Conservation (phyloP, 2,113 vertebrate species). For the Indicator maculatus region DNA sequence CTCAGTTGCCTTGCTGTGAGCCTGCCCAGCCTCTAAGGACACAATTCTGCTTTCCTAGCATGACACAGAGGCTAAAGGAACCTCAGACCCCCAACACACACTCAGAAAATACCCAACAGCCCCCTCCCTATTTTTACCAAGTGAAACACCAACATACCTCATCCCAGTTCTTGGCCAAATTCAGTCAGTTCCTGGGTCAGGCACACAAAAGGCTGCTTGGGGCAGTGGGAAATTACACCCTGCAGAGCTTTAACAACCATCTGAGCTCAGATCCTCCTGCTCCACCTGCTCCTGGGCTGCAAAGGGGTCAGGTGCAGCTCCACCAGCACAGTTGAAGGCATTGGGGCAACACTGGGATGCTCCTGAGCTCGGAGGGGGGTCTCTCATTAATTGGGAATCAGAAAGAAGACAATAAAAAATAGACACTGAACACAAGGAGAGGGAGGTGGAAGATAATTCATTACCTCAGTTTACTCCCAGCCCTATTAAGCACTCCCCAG, state of each 20-base stretch:
- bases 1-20: background rate
- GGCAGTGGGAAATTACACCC: background rate
- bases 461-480: background rate
- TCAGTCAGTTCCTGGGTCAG: background rate
- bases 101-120: accelerated
- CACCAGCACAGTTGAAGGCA: background rate
- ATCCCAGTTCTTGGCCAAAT: background rate
- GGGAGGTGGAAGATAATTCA: background rate
- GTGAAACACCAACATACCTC: background rate
- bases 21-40: background rate
- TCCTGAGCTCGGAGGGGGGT: background rate
- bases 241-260: background rate
- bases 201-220: background rate
- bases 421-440: background rate
- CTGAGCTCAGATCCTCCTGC: background rate
- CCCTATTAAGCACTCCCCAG: background rate
- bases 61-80: accelerated
- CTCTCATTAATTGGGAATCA: background rate
- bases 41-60: background rate
- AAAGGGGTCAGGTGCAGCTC: background rate
- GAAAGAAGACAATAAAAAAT: background rate
- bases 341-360: background rate
- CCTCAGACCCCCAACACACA: background rate
- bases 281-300: background rate
- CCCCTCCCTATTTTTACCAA: background rate